Percentiles rank a stretch among this genome's conserved stretches.
Evolutionary conservation across 1,140 invertebrate genomes (phyloP).

Genomic region (silkworm (Bombyx mori)): ASM3026992v2 NC_085133.1:1589501-1590000

Average conservation of each 20-base stretch:
- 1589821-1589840: too few species aligned
- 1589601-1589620: conserved; percentile 5
- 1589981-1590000: too few species aligned
- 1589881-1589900: too few species aligned
- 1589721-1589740: neutral
- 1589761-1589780: neutral
- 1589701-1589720: conserved; percentile 7
- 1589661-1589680: conserved; percentile 35
- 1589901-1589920: too few species aligned
- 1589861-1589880: too few species aligned
- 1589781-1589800: too few species aligned
- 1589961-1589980: too few species aligned
- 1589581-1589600: conserved; percentile 23
- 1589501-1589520: conserved; percentile 14
- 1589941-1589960: too few species aligned
- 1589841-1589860: too few species aligned
- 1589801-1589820: too few species aligned
- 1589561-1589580: conserved; percentile 19
- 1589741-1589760: neutral
- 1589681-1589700: conserved; percentile 27
- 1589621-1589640: conserved; percentile 29
- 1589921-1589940: too few species aligned
- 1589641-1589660: conserved; percentile 35
- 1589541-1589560: conserved; percentile 7
- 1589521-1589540: conserved; percentile 21